A percentile compares a stretch with the other conserved stretches of the same genome.
Evolutionary conservation across 2,113 vertebrate genomes (phyloP).

Genomic region (Aspiorhynchus laticeps): DNA sequence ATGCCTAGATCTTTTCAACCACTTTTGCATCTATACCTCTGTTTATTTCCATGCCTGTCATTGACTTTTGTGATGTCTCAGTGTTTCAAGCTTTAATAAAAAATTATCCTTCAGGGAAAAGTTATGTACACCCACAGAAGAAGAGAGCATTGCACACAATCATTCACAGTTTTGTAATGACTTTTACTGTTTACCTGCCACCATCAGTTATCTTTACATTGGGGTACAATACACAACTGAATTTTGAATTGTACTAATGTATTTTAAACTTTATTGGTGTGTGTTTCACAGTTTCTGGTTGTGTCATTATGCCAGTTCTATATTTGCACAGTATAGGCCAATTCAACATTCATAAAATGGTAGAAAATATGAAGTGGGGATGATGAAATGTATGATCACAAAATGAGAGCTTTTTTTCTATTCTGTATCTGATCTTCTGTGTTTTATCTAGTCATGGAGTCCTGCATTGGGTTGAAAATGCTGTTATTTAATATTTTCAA

Average conservation of each 20-base stretch:
- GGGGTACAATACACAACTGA: not conserved
- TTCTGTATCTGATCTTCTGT: not conserved
- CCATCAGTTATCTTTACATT: constrained; percentile 23
- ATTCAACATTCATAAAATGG: not conserved
- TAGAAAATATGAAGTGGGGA: not conserved
- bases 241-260: not conserved
- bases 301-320: constrained; percentile 27
- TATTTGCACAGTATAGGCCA: constrained; percentile 22
- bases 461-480: too few species aligned
- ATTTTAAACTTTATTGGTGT: not conserved
- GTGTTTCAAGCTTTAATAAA: constrained; percentile 37
- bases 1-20: not conserved
- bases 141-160: constrained; percentile 31
- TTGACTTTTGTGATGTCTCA: constrained; percentile 24
- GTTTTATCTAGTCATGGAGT: too few species aligned
- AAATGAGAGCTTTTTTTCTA: not conserved
- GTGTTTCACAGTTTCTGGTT: not conserved
- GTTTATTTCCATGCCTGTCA: constrained; percentile 18
- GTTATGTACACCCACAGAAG: constrained; percentile 35
- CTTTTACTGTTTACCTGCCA: constrained; percentile 36
- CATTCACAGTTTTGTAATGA: constrained; percentile 27
- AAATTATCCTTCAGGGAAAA: constrained; percentile 29
- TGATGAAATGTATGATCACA: not conserved
- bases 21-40: not conserved
- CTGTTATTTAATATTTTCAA: too few species aligned